Evolutionary conservation across 2,888 invertebrate genomes (phyloP).

Genomic region (Nomada ruficornis): DNA sequence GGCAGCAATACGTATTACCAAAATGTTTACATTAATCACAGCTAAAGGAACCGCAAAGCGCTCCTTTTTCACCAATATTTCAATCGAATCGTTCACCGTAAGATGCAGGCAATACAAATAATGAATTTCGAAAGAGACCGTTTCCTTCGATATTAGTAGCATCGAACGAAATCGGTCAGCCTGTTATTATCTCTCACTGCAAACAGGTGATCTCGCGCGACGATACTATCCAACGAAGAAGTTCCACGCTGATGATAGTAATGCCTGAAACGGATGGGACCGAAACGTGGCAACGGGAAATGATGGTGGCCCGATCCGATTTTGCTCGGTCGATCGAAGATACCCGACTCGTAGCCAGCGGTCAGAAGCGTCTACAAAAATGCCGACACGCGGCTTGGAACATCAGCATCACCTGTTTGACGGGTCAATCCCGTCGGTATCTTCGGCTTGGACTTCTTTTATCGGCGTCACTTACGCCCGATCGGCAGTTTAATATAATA

Average conservation of each 20-base stretch:
- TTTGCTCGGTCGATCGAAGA: conserved; percentile 55
- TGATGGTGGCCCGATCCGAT: conserved; percentile 64
- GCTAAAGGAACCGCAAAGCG: no score
- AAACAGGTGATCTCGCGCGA: conserved; percentile 68
- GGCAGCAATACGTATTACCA: no score
- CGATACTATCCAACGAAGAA: conserved; percentile 60
- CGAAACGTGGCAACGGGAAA: conserved; percentile 64
- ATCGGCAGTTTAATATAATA: conserved; percentile 50
- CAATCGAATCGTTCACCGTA: no score
- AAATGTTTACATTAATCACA: no score
- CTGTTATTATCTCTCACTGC: conserved; percentile 64
- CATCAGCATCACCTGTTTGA: conserved; percentile 60
- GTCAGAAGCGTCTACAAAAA: conserved; percentile 64
- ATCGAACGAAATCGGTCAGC: conserved; percentile 8
- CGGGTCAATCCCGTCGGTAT: conserved; percentile 59
- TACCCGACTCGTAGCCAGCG: conserved; percentile 51
- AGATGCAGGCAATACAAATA: no score
- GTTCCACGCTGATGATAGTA: conserved; percentile 72
- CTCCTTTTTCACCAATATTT: no score
- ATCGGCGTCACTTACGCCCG: conserved; percentile 36
- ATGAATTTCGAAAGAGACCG: no score
- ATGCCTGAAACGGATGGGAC: conserved; percentile 53
- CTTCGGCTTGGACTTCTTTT: conserved; percentile 20
- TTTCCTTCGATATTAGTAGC: neutral
- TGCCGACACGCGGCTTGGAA: conserved; percentile 43